Evolutionary conservation across 2,797 vertebrate genomes (phyloP), one percentile per base, ranked within the genome.

Genomic region (Kryptolebias ocellatus): DNA sequence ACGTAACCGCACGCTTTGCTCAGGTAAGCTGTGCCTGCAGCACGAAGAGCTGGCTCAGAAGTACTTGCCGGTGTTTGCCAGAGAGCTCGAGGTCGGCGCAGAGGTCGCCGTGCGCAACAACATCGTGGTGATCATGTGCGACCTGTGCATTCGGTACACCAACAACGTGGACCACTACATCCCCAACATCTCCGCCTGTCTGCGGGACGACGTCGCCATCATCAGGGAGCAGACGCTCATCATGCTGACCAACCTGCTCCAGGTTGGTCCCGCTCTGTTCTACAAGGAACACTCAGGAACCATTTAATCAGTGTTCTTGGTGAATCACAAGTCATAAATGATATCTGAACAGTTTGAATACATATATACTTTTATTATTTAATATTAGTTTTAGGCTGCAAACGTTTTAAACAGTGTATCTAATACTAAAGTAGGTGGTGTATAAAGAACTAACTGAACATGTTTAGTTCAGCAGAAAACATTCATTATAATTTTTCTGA

Each of bases 21-120:
- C 73, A 99, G 98, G 97, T 7, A 98, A 98, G 79, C 71, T 99
- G 63, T 99, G 96, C 69, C 91, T 99, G 24, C 98, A 99, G 89
- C 94, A 96, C 0, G 95, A 98, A 78, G 94, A 96, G 0, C 92
- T 98, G 5, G 95, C 95, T 4, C 94, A 95, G 83, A 93, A 92
- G 29, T 95, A 95, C 85, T 84, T 99, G 27, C 94, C 97, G 0
- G 95, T 96, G 14, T 93, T 99, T 9, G 96, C 95, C 12, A 91
- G 95, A 4, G 98, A 98, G 81, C 91, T 99, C 27, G 95, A 99
- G 90, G 87, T 95, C 4, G 94, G 95, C 0, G 74, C 68, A 0
- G 95, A 96, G 0, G 76, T 95, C 4, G 93, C 95, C 0, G 93
- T 98, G 16, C 95, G 98, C 70, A 96, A 94, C 87, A 99, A 99